Evolutionary conservation across 2,113 vertebrate genomes (phyloP), one percentile per base, ranked within the genome.

Genomic region (Xiphias gladius): DNA sequence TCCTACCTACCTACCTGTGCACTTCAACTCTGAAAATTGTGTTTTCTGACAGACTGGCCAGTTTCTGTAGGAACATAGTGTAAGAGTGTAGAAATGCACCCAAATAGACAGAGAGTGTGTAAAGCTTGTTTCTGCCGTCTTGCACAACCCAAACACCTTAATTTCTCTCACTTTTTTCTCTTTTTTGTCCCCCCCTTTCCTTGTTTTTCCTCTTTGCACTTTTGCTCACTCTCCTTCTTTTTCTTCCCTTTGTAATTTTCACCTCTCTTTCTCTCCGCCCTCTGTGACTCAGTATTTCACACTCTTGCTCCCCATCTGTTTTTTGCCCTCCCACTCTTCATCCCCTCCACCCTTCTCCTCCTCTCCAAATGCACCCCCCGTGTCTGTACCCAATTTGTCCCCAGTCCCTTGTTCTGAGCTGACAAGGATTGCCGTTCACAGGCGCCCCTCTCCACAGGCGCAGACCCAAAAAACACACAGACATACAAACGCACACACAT

Each of bases 371-470:
- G 59, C 73, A 80, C 86, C 89, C 64, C 86, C 85, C 84, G 83
- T 88, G 59, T 84, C 76, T 90, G 84, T 82, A 71, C 78, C 85
- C 87, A 87, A 86, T 92, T 93, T 88, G 87, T 89, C 88, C 80
- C 71, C 35, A 26, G 84, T 88, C 87, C 90, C 43, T 85, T 86
- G 86, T 81, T 87, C 83, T 28, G 35, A 62, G 74, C 84, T 79
- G 90, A 95, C 91, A 95, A 93, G 92, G 92, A 92, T 90, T 73
- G 81, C 79, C 92, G 93, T 96, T 95, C 94, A 94, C 70, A 50
- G 84, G 70, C 65, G 86, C 78, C 72, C 85, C 76, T 65, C 86
- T 89, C 70, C 67, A 68, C 81, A 83, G 76, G 65, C 80, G 52
- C 63, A 67, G 57, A 54, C 37, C 61, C 17, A n/a, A 48, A 69